Conservation (phyloP, 2,797 vertebrate genomes). For the Zalophus californianus region DNA sequence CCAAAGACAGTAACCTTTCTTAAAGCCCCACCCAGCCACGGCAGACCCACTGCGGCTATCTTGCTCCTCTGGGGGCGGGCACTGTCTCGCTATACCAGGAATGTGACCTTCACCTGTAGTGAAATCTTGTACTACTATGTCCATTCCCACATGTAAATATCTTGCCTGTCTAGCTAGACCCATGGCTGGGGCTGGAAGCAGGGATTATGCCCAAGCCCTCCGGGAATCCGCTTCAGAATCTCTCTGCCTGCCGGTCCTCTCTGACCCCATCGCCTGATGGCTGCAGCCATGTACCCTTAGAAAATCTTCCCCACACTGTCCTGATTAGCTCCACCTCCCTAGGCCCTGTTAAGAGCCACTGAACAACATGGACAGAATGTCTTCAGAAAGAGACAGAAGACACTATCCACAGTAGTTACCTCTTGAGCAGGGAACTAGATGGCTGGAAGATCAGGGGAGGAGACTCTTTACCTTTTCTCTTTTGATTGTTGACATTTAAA, state of each 20-base stretch:
- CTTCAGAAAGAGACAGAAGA: not conserved
- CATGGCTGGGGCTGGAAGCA: not conserved
- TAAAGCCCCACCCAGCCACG: not conserved
- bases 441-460: not conserved
- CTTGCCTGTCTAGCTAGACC: not conserved
- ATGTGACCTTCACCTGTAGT: not conserved
- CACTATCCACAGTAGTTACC: not conserved
- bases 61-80: not conserved
- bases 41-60: not conserved
- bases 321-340: not conserved
- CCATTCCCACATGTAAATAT: not conserved
- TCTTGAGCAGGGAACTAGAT: not conserved
- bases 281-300: not conserved
- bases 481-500: not conserved
- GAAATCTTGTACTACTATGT: not conserved
- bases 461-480: not conserved
- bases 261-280: not conserved
- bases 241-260: not conserved
- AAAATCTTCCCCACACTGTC: not conserved
- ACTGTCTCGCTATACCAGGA: not conserved
- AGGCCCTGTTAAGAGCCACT: not conserved
- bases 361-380: not conserved
- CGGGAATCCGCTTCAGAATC: not conserved
- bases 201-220: not conserved
- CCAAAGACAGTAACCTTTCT: not conserved